Conservation (phyloP, 92 coral and sea anemone genomes). For the Porites evermanni region DNA sequence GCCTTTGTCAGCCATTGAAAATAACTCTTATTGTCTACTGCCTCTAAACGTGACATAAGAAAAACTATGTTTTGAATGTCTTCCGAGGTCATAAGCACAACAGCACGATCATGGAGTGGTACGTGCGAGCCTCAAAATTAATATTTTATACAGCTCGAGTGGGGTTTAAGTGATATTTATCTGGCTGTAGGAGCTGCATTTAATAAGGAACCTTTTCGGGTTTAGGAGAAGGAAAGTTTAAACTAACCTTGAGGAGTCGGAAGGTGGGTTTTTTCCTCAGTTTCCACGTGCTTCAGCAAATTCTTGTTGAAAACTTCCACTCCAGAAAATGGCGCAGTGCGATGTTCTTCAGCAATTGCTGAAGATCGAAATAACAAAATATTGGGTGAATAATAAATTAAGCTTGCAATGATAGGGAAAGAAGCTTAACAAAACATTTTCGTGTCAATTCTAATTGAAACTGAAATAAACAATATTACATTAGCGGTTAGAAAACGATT, state of each 20-base stretch:
- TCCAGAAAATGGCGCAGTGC: conserved; percentile 93
- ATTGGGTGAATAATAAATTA: neutral
- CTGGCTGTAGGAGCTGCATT: neutral
- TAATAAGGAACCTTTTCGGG: neutral
- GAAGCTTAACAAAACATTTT: neutral
- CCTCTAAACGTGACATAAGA: conserved; percentile 5
- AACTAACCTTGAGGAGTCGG: conserved; percentile 94
- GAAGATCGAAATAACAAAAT: conserved; percentile 30
- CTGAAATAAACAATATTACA: conserved; percentile 25
- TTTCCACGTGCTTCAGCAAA: conserved; percentile 90
- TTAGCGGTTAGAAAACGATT: neutral
- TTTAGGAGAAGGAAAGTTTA: neutral
- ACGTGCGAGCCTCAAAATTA: neutral
- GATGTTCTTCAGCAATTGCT: conserved; percentile 97
- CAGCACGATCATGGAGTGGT: neutral
- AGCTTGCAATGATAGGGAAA: conserved; percentile 3
- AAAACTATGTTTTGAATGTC: neutral
- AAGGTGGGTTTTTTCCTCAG: conserved; percentile 79
- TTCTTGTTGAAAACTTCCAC: conserved; percentile 95
- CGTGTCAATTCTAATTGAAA: neutral
- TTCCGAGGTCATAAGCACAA: neutral
- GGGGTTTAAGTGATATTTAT: conserved; percentile 2
- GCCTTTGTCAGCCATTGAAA: neutral
- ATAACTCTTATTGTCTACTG: neutral
- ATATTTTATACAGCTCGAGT: neutral